These are phyloP conservation scores for Apoderus coryli DNA, from an alignment of 2,888 invertebrate species.

Conservation along the genomic window DNA sequence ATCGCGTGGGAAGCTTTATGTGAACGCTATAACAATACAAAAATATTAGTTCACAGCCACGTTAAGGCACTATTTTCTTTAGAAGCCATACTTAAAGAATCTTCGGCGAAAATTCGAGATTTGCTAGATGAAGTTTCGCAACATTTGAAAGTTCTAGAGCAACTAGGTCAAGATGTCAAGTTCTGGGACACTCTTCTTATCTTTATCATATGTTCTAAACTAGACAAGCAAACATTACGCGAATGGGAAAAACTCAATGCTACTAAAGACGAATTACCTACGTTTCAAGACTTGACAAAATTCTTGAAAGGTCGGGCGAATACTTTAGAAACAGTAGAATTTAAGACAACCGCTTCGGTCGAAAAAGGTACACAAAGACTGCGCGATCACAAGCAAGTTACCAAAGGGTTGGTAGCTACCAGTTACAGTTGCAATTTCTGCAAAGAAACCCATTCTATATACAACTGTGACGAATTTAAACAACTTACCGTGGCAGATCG, in stretches of 20 bases:
- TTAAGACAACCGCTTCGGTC: not conserved
- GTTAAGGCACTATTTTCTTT: slow-evolving; percentile 9
- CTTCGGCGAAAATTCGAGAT: slow-evolving; percentile 1
- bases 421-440: not conserved
- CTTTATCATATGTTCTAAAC: too few species aligned
- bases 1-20: slow-evolving; percentile 10
- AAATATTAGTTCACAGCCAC: slow-evolving; percentile 8
- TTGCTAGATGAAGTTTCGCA: slow-evolving; percentile 7
- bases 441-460: slow-evolving; percentile 6
- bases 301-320: slow-evolving; percentile 6
- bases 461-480: not conserved
- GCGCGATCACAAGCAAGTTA: slow-evolving; percentile 1
- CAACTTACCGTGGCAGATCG: not conserved
- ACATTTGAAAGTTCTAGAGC: slow-evolving; percentile 7
- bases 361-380: slow-evolving; percentile 1
- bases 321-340: slow-evolving; percentile 8
- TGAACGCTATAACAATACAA: slow-evolving; percentile 9
- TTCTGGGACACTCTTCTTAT: too few species aligned
- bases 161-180: slow-evolving; percentile 6
- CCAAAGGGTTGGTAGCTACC: not conserved
- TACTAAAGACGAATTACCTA: not conserved
- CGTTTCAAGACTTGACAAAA: slow-evolving; percentile 1
- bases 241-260: slow-evolving; percentile 7
- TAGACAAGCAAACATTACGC: slow-evolving; percentile 2
- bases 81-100: slow-evolving; percentile 4